Base-by-base conservation (phyloP, 2,888 invertebrate species). In the Apotomis betuletana region DNA sequence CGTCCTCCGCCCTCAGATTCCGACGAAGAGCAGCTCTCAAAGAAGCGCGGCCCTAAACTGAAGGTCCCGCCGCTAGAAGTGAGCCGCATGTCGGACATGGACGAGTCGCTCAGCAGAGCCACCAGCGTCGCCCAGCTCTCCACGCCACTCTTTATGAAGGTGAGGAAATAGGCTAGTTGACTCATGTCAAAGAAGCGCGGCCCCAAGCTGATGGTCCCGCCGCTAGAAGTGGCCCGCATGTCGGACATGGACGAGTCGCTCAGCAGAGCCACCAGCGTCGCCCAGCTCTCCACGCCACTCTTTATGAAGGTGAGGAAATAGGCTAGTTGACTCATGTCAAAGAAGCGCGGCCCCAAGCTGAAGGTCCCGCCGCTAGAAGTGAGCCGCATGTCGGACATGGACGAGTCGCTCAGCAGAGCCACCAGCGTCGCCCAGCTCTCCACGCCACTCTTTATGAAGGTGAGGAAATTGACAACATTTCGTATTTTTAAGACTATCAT, bases 241-340 rank as follows among this genome's bases (percentile, higher is more conserved):
- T 76, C 81, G 0, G 91, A 91, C 3, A 67, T 80, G 54, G 91
- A 91, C 54, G 89, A 90, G 46, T 82, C 86, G 0, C 80, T 86
- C 51, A 82, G 80, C 71, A 84, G 81, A 6, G 90, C 88, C 0
- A 91, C 91, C n/a, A 92, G 91, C 62, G 89, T 92, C 38, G 87
- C 87, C 0, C 91, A 92, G 72, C 81, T 92, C 0, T 87, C 91
- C 8, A 87, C 90, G 0, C 90, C 88, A 0, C 73, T 88, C 69
- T 92, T 92, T 52, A 91, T 92, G 92, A 91, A 90, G 89, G 92
- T 91, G 80, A 10, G 51, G 5, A 84, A n/a, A n/a, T n/a, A n/a
- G n/a, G n/a, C n/a, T n/a, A n/a, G n/a, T n/a, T n/a, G n/a, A n/a
- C n/a, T n/a, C n/a, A n/a, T n/a, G n/a, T n/a, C n/a, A n/a, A n/a